phyloP scores from a whole-genome alignment of 2,797 vertebrate species.

The Microtus californicus region DNA sequence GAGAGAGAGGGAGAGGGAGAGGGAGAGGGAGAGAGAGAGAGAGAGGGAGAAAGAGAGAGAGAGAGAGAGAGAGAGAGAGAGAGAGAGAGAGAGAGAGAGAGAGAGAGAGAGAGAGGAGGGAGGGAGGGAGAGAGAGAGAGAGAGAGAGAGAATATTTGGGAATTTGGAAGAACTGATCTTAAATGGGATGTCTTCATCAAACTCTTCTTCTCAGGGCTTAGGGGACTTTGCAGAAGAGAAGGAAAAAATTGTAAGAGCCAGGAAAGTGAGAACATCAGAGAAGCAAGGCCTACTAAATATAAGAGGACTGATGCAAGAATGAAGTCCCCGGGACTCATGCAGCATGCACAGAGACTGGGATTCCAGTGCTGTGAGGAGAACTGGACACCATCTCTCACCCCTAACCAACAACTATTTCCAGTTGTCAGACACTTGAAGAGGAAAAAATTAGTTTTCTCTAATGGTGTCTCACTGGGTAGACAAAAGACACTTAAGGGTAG shows the following conservation, averaged over 20 bases:
- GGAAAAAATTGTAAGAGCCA: background rate
- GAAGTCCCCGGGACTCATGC: no score
- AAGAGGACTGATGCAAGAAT: fast-evolving
- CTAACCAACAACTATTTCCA: background rate
- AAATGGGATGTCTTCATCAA: background rate
- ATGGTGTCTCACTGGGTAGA: background rate
- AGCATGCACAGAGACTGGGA: background rate
- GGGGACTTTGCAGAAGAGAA: background rate
- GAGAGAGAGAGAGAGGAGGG: no score
- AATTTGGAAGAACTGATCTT: background rate
- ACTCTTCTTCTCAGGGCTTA: background rate
- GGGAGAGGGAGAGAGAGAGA: no score
- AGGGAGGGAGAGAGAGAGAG: no score
- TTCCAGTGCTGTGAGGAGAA: background rate
- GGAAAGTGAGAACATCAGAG: no score
- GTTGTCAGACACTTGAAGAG: background rate
- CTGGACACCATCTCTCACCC: background rate
- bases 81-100: background rate
- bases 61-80: no score
- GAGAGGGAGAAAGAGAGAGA: no score
- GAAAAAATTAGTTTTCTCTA: background rate
- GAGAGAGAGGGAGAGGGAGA: background rate
- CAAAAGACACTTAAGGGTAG: background rate
- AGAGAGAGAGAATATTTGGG: no score
- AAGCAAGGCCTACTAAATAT: background rate